These are phyloP conservation scores for Pharmacophagus antenor DNA, from an alignment of 2,888 invertebrate species.

Conservation along the genomic window DNA sequence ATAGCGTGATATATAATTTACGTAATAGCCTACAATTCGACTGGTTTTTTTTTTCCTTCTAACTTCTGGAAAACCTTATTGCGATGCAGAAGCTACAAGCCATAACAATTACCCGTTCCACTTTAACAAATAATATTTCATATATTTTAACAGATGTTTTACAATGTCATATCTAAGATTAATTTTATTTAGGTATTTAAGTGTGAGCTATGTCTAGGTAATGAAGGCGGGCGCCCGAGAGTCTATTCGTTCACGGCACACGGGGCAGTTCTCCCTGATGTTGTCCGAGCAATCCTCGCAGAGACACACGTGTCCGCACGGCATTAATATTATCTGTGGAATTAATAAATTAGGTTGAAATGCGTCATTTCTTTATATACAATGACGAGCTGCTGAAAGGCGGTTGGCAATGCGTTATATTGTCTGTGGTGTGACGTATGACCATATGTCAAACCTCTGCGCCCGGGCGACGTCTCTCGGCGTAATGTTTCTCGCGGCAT, in stretches of 20 bases:
- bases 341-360: too few species aligned
- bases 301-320: conserved; percentile 94
- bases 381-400: too few species aligned
- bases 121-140: conserved; percentile 5
- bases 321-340: conserved; percentile 88
- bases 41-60: not conserved
- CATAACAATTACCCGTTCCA: conserved; percentile 30
- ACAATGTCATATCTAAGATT: not conserved
- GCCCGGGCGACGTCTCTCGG: too few species aligned
- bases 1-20: not conserved
- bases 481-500: too few species aligned
- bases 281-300: conserved; percentile 92
- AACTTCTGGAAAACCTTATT: too few species aligned
- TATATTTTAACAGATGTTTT: conserved; percentile 13
- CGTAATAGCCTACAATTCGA: not conserved
- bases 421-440: too few species aligned
- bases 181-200: conserved; percentile 3
- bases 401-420: too few species aligned
- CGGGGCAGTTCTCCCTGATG: conserved; percentile 87
- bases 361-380: too few species aligned
- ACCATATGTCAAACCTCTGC: too few species aligned
- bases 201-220: conserved; percentile 65
- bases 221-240: conserved; percentile 89
- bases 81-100: not conserved
- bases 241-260: conserved; percentile 87